Evolutionary conservation across 1,140 invertebrate genomes (phyloP).

Genomic region (Scylla paramamosain): DNA sequence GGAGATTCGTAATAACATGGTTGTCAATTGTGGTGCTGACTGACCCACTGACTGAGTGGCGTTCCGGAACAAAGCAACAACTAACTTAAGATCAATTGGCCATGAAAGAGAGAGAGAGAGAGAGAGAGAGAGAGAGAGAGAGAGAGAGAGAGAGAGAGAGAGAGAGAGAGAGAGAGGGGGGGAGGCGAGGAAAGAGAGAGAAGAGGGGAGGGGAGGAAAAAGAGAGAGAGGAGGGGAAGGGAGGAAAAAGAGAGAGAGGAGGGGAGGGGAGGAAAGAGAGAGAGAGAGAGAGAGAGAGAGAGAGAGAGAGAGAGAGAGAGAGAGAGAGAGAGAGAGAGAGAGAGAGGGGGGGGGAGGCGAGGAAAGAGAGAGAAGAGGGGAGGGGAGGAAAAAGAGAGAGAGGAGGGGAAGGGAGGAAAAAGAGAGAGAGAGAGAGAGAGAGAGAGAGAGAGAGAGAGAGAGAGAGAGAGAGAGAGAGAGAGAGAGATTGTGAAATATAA

Average conservation of each 20-base stretch:
- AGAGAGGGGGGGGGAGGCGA: not conserved
- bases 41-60: not conserved
- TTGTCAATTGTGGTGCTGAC: not conserved
- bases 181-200: conserved; percentile 39
- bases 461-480: conserved; percentile 35
- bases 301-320: not conserved
- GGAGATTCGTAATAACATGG: not conserved
- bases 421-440: conserved; percentile 25
- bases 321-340: conserved; percentile 29
- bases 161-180: not conserved
- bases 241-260: not conserved
- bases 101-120: not conserved
- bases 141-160: conserved; percentile 11
- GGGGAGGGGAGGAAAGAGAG: not conserved
- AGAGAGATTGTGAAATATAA: not conserved
- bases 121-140: not conserved
- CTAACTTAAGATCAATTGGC: not conserved
- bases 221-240: not conserved
- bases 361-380: conserved; percentile 27
- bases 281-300: too few species aligned
- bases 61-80: not conserved
- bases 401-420: not conserved
- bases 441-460: conserved; percentile 4
- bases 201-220: not conserved
- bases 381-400: conserved; percentile 34